Evolutionary conservation across 92 coral and sea anemone species (phyloP).

Genomic region (Scolanthus callimorphus): DNA sequence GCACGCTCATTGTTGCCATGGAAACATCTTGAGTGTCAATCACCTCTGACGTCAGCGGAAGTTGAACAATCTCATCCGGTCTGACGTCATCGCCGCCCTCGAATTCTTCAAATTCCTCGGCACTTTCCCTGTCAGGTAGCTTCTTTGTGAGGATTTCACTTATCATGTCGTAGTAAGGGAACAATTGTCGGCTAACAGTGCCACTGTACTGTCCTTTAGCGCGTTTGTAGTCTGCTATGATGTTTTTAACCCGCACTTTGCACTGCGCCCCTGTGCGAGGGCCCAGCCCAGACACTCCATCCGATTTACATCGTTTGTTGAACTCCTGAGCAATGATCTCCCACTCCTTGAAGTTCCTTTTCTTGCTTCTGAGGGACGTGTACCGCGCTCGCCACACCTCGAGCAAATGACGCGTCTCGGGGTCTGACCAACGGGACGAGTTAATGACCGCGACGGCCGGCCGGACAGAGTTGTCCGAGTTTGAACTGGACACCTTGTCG

Average conservation of each 20-base stretch:
- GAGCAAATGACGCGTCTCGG: constrained; percentile 60
- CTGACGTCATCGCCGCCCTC: constrained; percentile 16
- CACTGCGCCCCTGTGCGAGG: constrained; percentile 89
- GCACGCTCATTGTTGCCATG: constrained; percentile 10
- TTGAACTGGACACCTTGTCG: not conserved
- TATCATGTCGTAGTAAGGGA: constrained; percentile 58
- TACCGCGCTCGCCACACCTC: constrained; percentile 77
- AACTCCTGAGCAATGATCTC: constrained; percentile 71
- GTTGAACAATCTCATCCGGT: constrained; percentile 9
- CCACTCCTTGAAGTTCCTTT: constrained; percentile 82
- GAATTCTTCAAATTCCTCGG: not conserved
- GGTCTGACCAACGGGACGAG: constrained; percentile 82
- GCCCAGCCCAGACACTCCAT: constrained; percentile 59
- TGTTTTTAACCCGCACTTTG: constrained; percentile 75
- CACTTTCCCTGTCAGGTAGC: not conserved
- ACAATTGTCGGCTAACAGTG: constrained; percentile 35
- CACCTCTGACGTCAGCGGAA: constrained; percentile 9
- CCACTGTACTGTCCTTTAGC: constrained; percentile 58
- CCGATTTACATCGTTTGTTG: constrained; percentile 50
- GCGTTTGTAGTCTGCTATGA: constrained; percentile 75
- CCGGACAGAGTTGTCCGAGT: constrained; percentile 15
- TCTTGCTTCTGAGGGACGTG: constrained; percentile 55
- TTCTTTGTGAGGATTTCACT: constrained; percentile 46
- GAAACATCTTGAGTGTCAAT: constrained; percentile 1
- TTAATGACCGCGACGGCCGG: constrained; percentile 31